Conservation (phyloP, 2,888 invertebrate genomes). For the Esperia sulphurella region DNA sequence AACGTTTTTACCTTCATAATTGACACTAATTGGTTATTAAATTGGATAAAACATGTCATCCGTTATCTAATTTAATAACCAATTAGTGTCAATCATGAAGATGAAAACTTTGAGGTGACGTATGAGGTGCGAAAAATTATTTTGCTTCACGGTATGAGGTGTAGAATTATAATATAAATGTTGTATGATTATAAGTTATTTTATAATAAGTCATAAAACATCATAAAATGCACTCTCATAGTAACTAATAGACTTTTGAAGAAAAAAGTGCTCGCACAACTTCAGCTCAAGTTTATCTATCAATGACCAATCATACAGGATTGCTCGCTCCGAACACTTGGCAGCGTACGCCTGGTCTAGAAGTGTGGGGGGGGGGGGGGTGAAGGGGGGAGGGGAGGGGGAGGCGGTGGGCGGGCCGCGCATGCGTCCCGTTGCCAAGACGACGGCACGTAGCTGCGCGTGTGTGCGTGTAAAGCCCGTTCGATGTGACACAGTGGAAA, state of each 20-base stretch:
- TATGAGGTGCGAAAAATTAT: too few species aligned
- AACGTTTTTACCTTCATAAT: too few species aligned
- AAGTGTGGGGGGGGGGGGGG: conserved; percentile 48
- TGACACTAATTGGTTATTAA: too few species aligned
- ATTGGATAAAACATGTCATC: too few species aligned
- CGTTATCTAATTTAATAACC: too few species aligned
- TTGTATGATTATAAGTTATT: too few species aligned
- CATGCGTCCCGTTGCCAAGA: conserved; percentile 81
- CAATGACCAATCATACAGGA: conserved; percentile 63
- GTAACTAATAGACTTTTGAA: not conserved
- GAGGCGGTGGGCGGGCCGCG: conserved; percentile 73
- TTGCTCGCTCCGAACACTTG: conserved; percentile 28
- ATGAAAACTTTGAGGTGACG: too few species aligned
- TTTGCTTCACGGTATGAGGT: too few species aligned
- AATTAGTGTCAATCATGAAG: too few species aligned
- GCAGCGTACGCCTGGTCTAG: conserved; percentile 26
- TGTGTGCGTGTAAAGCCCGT: conserved; percentile 44
- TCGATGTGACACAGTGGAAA: conserved; percentile 1
- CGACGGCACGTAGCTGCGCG: conserved; percentile 75
- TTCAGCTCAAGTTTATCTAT: conserved; percentile 24
- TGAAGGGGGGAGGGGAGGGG: conserved; percentile 26
- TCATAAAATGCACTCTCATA: too few species aligned
- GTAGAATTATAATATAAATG: too few species aligned
- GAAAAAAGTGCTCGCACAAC: conserved; percentile 16
- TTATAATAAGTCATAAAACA: too few species aligned